Percentiles rank a stretch among this genome's conserved stretches.
Conservation (phyloP, 2,888 invertebrate species). For the Diploptera punctata region DNA sequence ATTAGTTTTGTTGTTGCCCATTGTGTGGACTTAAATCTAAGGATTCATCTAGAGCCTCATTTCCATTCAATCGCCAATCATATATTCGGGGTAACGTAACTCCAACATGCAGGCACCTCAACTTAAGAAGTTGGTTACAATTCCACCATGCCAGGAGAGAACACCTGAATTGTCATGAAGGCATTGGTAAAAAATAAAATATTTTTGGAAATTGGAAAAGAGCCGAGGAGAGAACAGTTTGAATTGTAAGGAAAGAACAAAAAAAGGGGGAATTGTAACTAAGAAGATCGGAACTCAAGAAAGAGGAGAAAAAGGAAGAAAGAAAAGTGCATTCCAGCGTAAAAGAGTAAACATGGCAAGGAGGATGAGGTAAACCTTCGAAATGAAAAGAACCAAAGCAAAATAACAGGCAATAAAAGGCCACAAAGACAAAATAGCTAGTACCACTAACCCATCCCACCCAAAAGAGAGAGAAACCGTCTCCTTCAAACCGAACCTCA, state of each 20-base stretch:
- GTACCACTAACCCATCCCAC: not conserved
- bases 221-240: not conserved
- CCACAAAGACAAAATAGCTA: conserved; percentile 37
- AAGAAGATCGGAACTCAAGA: conserved; percentile 19
- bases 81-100: too few relatives aligned
- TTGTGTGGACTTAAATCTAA: too few relatives aligned
- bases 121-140: too few relatives aligned
- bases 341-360: conserved; percentile 31
- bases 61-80: too few relatives aligned
- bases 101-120: too few relatives aligned
- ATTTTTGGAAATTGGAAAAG: not conserved
- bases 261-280: not conserved
- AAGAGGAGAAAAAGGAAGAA: not conserved
- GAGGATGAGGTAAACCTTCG: conserved; percentile 17
- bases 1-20: too few relatives aligned
- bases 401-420: conserved; percentile 38
- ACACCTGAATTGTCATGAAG: too few relatives aligned
- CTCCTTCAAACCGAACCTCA: not conserved
- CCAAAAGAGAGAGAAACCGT: too few relatives aligned
- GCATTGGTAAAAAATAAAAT: too few relatives aligned
- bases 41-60: too few relatives aligned
- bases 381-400: conserved; percentile 33
- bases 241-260: not conserved
- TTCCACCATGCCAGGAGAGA: too few relatives aligned
- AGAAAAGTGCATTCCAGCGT: conserved; percentile 35